Base-by-base conservation (phyloP, 2,113 vertebrate species). In the Dryoscopus gambensis region DNA sequence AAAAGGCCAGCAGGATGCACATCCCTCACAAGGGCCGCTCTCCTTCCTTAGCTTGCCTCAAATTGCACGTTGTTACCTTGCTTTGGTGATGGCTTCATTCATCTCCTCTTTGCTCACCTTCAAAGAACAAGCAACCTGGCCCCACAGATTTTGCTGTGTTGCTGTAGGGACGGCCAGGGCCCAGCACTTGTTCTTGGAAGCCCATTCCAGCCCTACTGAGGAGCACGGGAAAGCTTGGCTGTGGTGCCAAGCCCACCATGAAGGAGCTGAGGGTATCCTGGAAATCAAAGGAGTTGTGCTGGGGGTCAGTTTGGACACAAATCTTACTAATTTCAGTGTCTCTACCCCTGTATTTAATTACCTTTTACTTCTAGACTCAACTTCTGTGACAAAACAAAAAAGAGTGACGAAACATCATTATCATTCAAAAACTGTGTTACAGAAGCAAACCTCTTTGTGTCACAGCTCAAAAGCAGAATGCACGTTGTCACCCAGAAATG, bases 1-100 rank as follows among this genome's bases (percentile, higher is more conserved):
- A 95, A 97, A 98, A 94, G 95, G 33, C 65, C 89, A 73, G 47
- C 69, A 91, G 97, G 90, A 97, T 31, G 28, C 90, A 80, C 70
- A 42, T 40, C 20, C 10, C 92, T 87, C 95, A 78, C 91, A 71
- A 95, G 69, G 24, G 71, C 84, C 69, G 31, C 93, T 79, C 74
- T 97, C 57, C 84, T 97, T 91, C 84, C 65, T 33, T 65, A 64
- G 79, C 83, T 83, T 4, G 3, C 65, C 93, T 87, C 78, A 91
- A 95, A 91, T 89, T 95, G 82, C 40, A 28, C 10, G 27, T 63
- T 90, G 69, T 79, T 80, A 57, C 10, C 60, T 87, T 60, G 69
- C 89, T 97, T 96, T 97, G 92, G 89, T 79, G 92, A 15, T 49
- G 47, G 44, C 25, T 81, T 78, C 33, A 30, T 79, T 86, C 11